Evolutionary conservation across 2,113 vertebrate genomes (phyloP).

Genomic region (Laticauda laticaudata): DNA sequence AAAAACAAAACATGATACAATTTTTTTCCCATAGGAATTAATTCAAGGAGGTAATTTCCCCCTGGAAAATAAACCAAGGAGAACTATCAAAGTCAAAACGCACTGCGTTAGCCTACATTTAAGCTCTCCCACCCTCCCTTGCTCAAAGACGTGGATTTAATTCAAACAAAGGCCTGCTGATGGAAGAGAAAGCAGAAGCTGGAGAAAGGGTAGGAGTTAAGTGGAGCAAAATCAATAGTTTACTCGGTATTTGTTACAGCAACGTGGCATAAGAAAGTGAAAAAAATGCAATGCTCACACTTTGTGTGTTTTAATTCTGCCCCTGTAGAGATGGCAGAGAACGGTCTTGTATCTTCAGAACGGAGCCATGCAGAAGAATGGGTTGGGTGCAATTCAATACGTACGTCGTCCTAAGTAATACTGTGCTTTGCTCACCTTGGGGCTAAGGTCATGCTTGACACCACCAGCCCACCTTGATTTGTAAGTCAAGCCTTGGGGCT

Average conservation of each 20-base stretch:
- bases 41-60: slow-evolving; percentile 60
- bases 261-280: background rate
- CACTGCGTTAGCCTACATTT: slow-evolving; percentile 25
- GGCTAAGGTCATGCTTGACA: background rate
- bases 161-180: slow-evolving; percentile 53
- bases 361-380: background rate
- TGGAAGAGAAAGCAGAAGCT: slow-evolving; percentile 70
- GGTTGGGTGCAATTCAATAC: background rate
- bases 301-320: background rate
- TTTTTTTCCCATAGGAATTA: slow-evolving; percentile 61
- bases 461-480: background rate
- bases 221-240: background rate
- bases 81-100: slow-evolving; percentile 64
- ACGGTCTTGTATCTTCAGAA: background rate
- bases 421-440: background rate
- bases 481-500: background rate
- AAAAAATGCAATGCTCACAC: background rate
- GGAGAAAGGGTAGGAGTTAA: background rate
- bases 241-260: background rate
- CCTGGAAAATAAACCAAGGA: slow-evolving; percentile 69
- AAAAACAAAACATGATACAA: background rate
- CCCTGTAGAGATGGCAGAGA: background rate
- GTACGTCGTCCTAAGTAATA: background rate
- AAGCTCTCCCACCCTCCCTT: background rate
- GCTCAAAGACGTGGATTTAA: background rate